Evolutionary conservation across 2,797 vertebrate species (phyloP), one percentile per base, ranked within the genome.

Genomic region (Pristis pectinata): DNA sequence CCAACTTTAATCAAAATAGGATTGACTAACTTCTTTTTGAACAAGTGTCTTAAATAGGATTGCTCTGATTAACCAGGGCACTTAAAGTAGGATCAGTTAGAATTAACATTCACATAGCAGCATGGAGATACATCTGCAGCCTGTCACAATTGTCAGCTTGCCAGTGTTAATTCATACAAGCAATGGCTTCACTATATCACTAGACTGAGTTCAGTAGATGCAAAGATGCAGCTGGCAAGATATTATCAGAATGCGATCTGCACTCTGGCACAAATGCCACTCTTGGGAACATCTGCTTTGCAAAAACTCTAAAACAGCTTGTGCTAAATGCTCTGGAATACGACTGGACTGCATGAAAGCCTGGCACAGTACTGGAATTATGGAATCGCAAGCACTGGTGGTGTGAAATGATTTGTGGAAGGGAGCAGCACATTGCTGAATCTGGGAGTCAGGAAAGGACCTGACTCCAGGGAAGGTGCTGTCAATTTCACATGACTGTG

Each of bases 111-210:
- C 61, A 41, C n/a, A 30, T 64, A 37, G 87, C 19, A 64, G n/a
- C 0, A 41, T 67, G 59, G n/a, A 64, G 59, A 67, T 91, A 91
- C 37, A 91, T 67, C 19, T 64, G 17, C 59, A 41, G 59, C 41
- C 87, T 91, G 87, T 22, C 87, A 91, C n/a, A 91, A 67, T 67
- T 91, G 61, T n/a, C 85, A 89, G 34, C 15, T 17, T 61, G 85
- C 85, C 85, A 89, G 53, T 9, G 30, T 56, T 67, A 37, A 67
- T 91, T 91, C n/a, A 61, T 17, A 64, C 87, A 64, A 59, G n/a
- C 56, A 0, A 15, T n/a, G 15, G 56, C 7, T 64, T 37, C 27
- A 5, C 87, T 37, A 61, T 22, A 4, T 91, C 41, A 91, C 19
- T 22, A 64, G 87, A 37, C n/a, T 41, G 59, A 91, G n/a, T n/a